Evolutionary conservation across 1,140 invertebrate species (phyloP).

Genomic region (Sitobion miscanthi): DNA sequence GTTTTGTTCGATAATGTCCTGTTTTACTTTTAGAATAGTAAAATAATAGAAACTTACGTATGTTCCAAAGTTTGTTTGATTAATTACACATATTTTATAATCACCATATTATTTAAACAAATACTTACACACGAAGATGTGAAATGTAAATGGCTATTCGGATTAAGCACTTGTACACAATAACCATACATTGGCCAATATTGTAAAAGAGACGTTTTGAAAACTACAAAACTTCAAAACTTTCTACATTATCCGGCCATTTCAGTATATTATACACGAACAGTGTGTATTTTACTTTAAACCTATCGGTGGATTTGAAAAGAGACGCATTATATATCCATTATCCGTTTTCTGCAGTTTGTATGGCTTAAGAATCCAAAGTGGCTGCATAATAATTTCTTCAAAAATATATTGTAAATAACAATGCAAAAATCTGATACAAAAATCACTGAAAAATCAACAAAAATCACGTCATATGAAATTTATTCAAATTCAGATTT

Average conservation of each 20-base stretch:
- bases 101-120: background rate
- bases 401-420: background rate
- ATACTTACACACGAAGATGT: too few species aligned
- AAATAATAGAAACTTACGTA: background rate
- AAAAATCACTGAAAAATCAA: too few species aligned
- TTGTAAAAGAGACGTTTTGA: background rate
- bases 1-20: too few species aligned
- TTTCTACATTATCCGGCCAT: background rate
- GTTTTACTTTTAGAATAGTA: background rate
- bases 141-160: background rate
- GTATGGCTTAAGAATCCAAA: background rate
- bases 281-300: background rate
- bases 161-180: background rate
- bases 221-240: background rate
- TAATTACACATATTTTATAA: background rate
- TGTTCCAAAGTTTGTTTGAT: background rate
- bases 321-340: background rate
- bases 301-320: background rate
- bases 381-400: background rate
- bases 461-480: too few species aligned
- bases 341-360: background rate
- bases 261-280: background rate
- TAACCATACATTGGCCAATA: background rate
- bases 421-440: background rate
- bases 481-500: too few species aligned